phyloP scores from a whole-genome alignment of 2,888 invertebrate species.

The Pseudococcus viburni region DNA sequence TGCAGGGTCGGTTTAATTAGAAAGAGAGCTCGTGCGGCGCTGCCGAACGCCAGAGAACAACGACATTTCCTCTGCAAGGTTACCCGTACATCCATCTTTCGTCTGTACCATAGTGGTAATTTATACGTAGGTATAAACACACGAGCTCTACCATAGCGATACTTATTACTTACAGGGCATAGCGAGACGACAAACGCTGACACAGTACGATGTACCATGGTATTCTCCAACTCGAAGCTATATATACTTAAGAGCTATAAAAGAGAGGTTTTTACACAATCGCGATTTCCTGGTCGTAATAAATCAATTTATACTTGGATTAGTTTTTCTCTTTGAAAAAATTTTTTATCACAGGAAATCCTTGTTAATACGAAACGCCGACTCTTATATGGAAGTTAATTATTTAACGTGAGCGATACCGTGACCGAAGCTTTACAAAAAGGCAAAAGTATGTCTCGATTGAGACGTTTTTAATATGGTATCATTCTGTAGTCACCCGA shows the following conservation, averaged over 20 bases:
- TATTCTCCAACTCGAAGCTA: conserved; percentile 4
- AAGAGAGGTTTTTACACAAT: conserved; percentile 47
- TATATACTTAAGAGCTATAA: conserved; percentile 13
- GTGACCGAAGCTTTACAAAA: conserved; percentile 20
- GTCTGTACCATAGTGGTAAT: neutral
- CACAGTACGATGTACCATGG: neutral
- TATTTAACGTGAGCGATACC: conserved; percentile 32
- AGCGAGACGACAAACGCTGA: neutral
- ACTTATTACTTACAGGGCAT: neutral
- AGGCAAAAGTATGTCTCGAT: conserved; percentile 4
- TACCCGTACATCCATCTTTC: conserved; percentile 3
- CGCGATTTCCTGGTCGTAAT: conserved; percentile 58
- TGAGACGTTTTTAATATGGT: neutral
- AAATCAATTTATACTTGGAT: conserved; percentile 48
- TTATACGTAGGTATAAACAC: neutral
- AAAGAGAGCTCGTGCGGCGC: conserved; percentile 39
- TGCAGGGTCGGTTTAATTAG: neutral
- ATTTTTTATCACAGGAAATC: conserved; percentile 54
- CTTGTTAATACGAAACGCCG: conserved; percentile 34
- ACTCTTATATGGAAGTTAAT: conserved; percentile 37
- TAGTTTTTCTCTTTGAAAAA: conserved; percentile 41
- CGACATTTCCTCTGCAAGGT: conserved; percentile 27
- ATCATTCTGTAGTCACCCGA: neutral
- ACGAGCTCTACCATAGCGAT: neutral
- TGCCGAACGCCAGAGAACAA: neutral